phyloP scores from a whole-genome alignment of 2,888 invertebrate species.

The Neocrepidodera transversa region DNA sequence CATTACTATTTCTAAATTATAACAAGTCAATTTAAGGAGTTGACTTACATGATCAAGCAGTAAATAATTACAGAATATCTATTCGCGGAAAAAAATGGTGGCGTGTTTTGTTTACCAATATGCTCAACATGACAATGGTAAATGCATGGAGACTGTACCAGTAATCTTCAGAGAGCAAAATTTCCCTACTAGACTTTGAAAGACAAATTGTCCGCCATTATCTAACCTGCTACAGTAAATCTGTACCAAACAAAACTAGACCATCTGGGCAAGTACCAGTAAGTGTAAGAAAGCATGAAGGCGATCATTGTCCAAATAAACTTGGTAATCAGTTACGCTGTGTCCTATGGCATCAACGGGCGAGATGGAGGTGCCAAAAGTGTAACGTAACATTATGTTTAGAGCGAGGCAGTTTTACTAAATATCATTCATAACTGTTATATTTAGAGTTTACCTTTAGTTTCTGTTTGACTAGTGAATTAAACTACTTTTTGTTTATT shows the following conservation, averaged over 20 bases:
- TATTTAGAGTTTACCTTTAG: too few species aligned
- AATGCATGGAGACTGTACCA: constrained; percentile 3
- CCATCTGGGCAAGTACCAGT: neutral
- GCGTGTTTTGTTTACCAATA: neutral
- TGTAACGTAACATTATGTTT: neutral
- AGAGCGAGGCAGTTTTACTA: neutral
- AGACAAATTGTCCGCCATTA: neutral
- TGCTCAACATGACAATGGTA: constrained; percentile 1
- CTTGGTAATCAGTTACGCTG: neutral
- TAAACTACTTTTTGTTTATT: too few species aligned
- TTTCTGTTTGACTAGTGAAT: too few species aligned
- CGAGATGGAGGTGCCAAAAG: neutral
- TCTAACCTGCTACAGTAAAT: neutral
- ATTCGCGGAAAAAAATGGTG: constrained; percentile 2
- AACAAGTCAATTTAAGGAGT: too few species aligned
- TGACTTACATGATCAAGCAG: too few species aligned
- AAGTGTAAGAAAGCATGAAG: neutral
- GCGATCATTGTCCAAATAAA: neutral
- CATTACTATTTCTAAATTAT: too few species aligned
- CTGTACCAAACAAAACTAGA: neutral
- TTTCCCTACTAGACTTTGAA: neutral
- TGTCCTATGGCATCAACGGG: neutral
- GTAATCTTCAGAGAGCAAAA: neutral
- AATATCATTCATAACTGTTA: neutral
- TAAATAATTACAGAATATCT: neutral